Conservation (phyloP, 2,797 vertebrate species). For the Platyrinchus mystaceus region DNA sequence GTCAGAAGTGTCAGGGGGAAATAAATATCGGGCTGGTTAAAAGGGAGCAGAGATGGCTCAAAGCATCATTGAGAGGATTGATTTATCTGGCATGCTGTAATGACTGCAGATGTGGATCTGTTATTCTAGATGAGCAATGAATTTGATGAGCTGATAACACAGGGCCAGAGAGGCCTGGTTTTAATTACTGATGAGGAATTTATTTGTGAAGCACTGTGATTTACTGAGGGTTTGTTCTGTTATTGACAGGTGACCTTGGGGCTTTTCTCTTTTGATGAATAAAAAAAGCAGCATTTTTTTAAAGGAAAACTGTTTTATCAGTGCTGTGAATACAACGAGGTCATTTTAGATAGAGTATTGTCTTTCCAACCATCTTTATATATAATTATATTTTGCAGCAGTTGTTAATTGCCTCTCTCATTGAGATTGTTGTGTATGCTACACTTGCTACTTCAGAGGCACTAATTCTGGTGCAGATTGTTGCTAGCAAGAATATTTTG, state of each 20-base stretch:
- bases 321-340: conserved; percentile 59
- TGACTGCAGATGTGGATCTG: conserved; percentile 85
- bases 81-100: conserved; percentile 84
- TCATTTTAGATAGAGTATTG: conserved; percentile 64
- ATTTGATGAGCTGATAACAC: conserved; percentile 84
- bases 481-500: background rate
- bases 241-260: conserved; percentile 85
- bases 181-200: conserved; percentile 88
- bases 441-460: conserved; percentile 18
- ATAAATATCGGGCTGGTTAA: conserved; percentile 86
- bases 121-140: conserved; percentile 85
- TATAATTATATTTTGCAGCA: conserved; percentile 44
- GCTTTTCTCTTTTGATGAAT: conserved; percentile 74
- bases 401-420: conserved; percentile 52
- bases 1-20: conserved; percentile 83
- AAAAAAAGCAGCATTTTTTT: conserved; percentile 32
- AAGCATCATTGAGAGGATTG: conserved; percentile 83
- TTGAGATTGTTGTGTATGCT: background rate
- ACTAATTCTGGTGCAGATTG: background rate
- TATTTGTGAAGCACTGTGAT: conserved; percentile 83
- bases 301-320: conserved; percentile 70
- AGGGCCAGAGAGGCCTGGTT: conserved; percentile 81
- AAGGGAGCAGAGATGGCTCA: conserved; percentile 82
- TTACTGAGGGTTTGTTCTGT: conserved; percentile 79
- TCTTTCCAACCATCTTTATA: conserved; percentile 41